A percentile compares a stretch with the other conserved stretches of the same genome.
Conservation (phyloP, 2,888 invertebrate species). For the Ochropleura leucogaster region DNA sequence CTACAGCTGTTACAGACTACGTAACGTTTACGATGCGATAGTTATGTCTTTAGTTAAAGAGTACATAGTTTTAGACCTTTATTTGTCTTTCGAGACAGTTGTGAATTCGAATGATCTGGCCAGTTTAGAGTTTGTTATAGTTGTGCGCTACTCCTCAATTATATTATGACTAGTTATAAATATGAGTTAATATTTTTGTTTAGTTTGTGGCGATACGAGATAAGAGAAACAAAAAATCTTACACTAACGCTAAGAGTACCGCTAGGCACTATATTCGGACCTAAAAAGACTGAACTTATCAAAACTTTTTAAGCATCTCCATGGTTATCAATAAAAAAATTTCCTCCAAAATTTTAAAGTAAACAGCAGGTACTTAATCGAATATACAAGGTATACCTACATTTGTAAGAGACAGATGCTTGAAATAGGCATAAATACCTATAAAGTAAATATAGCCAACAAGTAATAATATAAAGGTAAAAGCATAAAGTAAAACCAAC, state of each 20-base stretch:
- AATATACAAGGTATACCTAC: too few relatives aligned
- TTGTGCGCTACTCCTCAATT: background rate
- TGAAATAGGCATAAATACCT: too few relatives aligned
- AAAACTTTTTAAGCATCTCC: background rate
- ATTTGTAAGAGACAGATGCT: too few relatives aligned
- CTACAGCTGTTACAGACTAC: constrained; percentile 32
- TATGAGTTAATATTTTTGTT: background rate
- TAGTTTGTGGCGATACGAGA: background rate
- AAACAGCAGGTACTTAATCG: too few relatives aligned
- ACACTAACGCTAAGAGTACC: background rate
- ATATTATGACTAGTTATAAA: background rate
- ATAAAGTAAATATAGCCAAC: too few relatives aligned
- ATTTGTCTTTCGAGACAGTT: constrained; percentile 20
- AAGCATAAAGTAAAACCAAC: background rate
- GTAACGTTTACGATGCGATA: constrained; percentile 44
- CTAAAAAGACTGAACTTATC: background rate
- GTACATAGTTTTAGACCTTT: constrained; percentile 29
- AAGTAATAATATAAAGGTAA: too few relatives aligned
- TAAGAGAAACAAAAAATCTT: background rate
- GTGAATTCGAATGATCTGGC: background rate
- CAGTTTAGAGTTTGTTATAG: background rate
- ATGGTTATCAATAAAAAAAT: background rate
- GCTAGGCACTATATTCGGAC: constrained; percentile 15
- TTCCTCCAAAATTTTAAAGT: too few relatives aligned
- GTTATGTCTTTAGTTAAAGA: constrained; percentile 34